phyloP scores from a whole-genome alignment of 2,797 vertebrate species.

The Lepus oiostolus region DNA sequence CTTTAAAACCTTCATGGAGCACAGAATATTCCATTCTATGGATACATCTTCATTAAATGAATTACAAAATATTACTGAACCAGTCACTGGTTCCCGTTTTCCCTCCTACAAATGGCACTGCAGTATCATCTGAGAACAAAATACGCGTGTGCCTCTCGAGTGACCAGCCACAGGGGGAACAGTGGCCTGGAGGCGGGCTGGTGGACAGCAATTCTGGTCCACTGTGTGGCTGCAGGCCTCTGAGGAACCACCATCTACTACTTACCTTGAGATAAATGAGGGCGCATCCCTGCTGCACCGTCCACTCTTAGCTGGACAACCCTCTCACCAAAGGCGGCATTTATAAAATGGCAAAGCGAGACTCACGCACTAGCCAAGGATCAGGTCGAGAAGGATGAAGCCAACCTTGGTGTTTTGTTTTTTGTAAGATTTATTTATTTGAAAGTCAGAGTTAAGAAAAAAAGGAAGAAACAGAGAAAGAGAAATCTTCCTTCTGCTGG shows the following conservation, averaged over 20 bases:
- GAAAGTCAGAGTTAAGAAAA: too few species aligned
- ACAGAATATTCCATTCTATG: not conserved
- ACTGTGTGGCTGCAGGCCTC: too few species aligned
- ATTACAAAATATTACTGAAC: not conserved
- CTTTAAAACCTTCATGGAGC: not conserved
- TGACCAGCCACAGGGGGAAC: not conserved
- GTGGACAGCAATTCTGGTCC: too few species aligned
- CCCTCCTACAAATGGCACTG: not conserved
- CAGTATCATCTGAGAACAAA: not conserved
- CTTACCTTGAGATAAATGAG: not conserved
- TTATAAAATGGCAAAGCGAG: slow-evolving; percentile 32
- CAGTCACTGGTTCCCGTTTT: not conserved
- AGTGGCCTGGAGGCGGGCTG: too few species aligned
- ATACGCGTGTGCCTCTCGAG: not conserved
- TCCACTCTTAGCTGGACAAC: not conserved
- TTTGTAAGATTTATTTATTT: too few species aligned
- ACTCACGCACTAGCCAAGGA: not conserved
- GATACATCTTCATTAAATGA: not conserved
- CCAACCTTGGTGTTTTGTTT: not conserved
- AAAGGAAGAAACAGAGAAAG: too few species aligned
- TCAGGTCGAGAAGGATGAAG: not conserved
- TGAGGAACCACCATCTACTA: too few species aligned
- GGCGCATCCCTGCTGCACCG: not conserved
- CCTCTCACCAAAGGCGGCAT: slow-evolving; percentile 23
- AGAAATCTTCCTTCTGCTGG: too few species aligned